Evolutionary conservation across 92 coral and sea anemone species (phyloP).

Genomic region (Zoanthus sociatus): DNA sequence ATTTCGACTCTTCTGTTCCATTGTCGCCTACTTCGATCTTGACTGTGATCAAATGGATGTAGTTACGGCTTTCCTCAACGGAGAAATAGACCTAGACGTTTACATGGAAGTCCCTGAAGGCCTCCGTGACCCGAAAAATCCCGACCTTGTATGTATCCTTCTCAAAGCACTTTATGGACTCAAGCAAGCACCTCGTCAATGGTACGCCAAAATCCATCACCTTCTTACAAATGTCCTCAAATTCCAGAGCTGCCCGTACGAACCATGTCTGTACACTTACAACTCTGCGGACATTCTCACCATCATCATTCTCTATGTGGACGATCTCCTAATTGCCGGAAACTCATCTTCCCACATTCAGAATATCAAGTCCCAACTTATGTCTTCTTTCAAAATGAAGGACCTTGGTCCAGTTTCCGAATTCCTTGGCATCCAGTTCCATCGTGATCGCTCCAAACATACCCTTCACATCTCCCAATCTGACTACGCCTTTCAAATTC

Average conservation of each 20-base stretch:
- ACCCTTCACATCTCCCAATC: conserved; percentile 53
- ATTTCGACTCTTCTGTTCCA: too few species aligned
- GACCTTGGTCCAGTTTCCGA: conserved; percentile 48
- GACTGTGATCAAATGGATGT: too few species aligned
- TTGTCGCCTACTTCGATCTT: too few species aligned
- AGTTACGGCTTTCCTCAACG: conserved; percentile 66
- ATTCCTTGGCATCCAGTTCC: conserved; percentile 51
- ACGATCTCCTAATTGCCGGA: too few species aligned
- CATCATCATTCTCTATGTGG: too few species aligned
- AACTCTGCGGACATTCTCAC: too few species aligned
- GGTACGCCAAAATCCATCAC: neutral
- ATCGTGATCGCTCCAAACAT: conserved; percentile 32
- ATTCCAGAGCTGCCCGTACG: too few species aligned
- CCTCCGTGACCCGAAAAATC: neutral
- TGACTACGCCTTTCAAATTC: conserved; percentile 16
- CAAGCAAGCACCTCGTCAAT: neutral
- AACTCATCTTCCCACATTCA: conserved; percentile 8
- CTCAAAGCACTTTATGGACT: neutral
- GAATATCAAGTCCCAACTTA: conserved; percentile 46
- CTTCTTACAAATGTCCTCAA: neutral
- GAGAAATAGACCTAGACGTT: conserved; percentile 28
- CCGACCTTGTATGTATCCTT: neutral
- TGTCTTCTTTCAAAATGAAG: conserved; percentile 51
- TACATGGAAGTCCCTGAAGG: too few species aligned
- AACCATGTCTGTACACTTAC: too few species aligned